phyloP scores from a whole-genome alignment of 2,888 invertebrate species.

The Liopterus haemorrhoidalis region DNA sequence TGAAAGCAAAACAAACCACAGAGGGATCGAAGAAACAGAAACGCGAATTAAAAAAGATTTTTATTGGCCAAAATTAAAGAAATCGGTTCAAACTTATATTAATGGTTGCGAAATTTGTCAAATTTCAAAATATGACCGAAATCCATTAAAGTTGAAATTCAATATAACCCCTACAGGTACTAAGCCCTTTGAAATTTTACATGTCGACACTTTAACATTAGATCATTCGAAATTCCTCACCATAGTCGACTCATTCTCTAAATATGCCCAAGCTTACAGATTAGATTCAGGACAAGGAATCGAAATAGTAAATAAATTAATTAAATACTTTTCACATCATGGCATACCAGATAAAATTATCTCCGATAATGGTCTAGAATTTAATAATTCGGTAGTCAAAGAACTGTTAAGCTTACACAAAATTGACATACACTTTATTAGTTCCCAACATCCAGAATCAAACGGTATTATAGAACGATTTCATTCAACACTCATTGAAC shows the following conservation, averaged over 20 bases:
- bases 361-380: constrained; percentile 29
- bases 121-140: too few relatives aligned
- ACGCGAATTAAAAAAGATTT: not conserved
- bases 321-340: constrained; percentile 26
- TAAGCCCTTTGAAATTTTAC: too few relatives aligned
- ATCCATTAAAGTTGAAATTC: too few relatives aligned
- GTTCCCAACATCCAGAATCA: constrained; percentile 24
- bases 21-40: not conserved
- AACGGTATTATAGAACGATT: constrained; percentile 28
- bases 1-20: constrained; percentile 6
- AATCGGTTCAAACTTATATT: too few relatives aligned
- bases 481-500: constrained; percentile 27
- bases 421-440: constrained; percentile 28
- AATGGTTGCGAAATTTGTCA: too few relatives aligned
- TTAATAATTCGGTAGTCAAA: constrained; percentile 24
- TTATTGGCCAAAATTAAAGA: constrained; percentile 7
- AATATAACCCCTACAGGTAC: too few relatives aligned
- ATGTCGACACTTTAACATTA: too few relatives aligned
- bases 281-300: constrained; percentile 16
- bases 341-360: constrained; percentile 26
- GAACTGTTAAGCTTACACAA: constrained; percentile 25
- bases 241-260: too few relatives aligned
- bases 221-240: too few relatives aligned
- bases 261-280: constrained; percentile 26
- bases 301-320: constrained; percentile 24